A percentile compares a stretch with the other conserved stretches of the same genome.
Conservation (phyloP, 2,888 invertebrate species). For the Agrenia bidenticulata region DNA sequence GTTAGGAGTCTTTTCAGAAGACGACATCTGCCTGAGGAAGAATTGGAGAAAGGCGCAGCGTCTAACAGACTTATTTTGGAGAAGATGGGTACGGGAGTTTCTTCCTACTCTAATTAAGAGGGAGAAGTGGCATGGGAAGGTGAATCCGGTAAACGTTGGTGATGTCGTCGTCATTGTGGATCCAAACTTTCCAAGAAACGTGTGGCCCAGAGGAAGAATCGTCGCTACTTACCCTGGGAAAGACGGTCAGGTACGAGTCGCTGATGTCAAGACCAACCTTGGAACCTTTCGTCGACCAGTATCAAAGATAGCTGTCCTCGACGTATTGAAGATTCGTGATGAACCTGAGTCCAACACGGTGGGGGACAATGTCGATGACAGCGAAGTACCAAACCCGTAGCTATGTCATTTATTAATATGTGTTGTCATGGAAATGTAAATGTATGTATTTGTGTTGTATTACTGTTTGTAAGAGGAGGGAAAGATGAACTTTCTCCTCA, state of each 20-base stretch:
- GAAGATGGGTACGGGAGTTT: slow-evolving; percentile 43
- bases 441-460: no score
- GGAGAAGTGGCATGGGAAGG: slow-evolving; percentile 32
- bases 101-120: slow-evolving; percentile 35
- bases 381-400: no score
- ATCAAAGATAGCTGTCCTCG: neutral
- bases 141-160: slow-evolving; percentile 21
- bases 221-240: neutral
- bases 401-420: no score
- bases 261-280: neutral
- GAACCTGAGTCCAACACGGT: no score
- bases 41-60: slow-evolving; percentile 34
- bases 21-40: slow-evolving; percentile 17
- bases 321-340: no score
- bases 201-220: slow-evolving; percentile 20
- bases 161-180: slow-evolving; percentile 28
- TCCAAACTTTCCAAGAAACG: slow-evolving; percentile 1
- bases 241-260: slow-evolving; percentile 8
- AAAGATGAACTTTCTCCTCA: no score
- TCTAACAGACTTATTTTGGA: slow-evolving; percentile 44
- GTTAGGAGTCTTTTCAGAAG: slow-evolving; percentile 18
- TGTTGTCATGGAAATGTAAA: no score
- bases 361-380: no score
- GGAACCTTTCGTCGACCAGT: neutral
- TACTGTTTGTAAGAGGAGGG: no score